These are phyloP conservation scores for Drosophila simulans DNA, from an alignment of 1,140 invertebrate species.

Conservation along the genomic window DNA sequence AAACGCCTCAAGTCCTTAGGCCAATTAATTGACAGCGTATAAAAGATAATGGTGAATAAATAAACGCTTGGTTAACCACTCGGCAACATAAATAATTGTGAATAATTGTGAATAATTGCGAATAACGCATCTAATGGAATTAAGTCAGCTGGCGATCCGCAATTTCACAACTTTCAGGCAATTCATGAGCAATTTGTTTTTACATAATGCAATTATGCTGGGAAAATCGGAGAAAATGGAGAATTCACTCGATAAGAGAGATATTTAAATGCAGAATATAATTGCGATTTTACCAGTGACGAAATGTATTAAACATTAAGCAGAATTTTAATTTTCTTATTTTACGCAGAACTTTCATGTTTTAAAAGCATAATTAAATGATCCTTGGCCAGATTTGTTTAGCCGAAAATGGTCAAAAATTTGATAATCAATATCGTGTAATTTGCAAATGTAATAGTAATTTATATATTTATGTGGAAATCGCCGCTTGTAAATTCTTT, in stretches of 20 bases:
- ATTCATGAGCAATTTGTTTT: background rate
- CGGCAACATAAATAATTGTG: conserved; percentile 21
- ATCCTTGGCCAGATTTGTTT: no score
- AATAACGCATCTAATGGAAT: conserved; percentile 34
- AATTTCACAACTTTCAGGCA: conserved; percentile 1
- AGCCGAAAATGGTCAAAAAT: background rate
- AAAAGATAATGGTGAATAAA: conserved; percentile 44
- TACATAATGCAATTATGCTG: conserved; percentile 9
- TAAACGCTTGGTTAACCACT: conserved; percentile 35
- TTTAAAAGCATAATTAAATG: background rate
- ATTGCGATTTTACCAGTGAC: background rate
- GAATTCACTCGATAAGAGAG: background rate
- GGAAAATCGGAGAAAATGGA: background rate
- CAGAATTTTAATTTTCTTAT: background rate
- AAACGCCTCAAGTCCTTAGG: conserved; percentile 30
- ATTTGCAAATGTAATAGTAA: background rate
- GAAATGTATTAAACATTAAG: background rate
- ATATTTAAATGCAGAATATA: conserved; percentile 2
- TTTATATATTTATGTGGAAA: background rate
- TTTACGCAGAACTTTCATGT: background rate
- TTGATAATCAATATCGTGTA: background rate
- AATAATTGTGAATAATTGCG: conserved; percentile 32
- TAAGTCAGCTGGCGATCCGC: conserved; percentile 7
- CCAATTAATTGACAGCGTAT: conserved; percentile 45
- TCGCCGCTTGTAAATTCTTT: conserved; percentile 5